These are phyloP conservation scores for Pterocles gutturalis DNA, from an alignment of 2,113 vertebrate species.

Conservation along the genomic window DNA sequence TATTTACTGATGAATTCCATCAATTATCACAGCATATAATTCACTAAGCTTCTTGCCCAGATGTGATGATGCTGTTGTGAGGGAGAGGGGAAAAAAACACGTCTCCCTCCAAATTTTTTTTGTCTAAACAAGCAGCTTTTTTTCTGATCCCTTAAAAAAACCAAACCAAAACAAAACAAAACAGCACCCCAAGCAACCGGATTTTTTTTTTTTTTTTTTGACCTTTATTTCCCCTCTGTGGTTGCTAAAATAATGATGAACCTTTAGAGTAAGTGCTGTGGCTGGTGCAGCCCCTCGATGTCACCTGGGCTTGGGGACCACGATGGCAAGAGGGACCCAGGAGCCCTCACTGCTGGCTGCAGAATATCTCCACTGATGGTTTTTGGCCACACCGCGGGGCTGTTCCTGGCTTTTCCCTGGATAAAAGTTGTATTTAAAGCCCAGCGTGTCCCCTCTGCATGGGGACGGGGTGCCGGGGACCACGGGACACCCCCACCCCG, in stretches of 20 bases:
- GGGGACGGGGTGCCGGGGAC: neutral
- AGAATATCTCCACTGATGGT: neutral
- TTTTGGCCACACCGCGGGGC: neutral
- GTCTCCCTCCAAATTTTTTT: too few species aligned
- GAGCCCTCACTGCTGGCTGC: neutral
- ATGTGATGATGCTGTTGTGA: accelerated
- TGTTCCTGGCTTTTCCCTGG: neutral
- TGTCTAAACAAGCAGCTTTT: neutral
- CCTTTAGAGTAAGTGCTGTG: neutral
- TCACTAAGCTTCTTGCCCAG: constrained; percentile 22
- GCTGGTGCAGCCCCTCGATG: accelerated
- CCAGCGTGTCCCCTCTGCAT: accelerated
- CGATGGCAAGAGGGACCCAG: neutral
- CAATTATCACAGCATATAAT: neutral
- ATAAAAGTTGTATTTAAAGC: neutral
- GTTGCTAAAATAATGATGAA: neutral
- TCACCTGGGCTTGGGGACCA: neutral
- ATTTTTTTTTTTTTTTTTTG: neutral
- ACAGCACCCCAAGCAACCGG: neutral
- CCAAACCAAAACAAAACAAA: too few species aligned
- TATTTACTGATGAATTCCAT: constrained; percentile 36
- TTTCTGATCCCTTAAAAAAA: neutral
- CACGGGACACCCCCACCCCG: accelerated
- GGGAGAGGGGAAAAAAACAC: neutral
- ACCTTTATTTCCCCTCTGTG: neutral